Evolutionary conservation across 2,888 invertebrate species (phyloP).

Genomic region (Perithous albicinctus): DNA sequence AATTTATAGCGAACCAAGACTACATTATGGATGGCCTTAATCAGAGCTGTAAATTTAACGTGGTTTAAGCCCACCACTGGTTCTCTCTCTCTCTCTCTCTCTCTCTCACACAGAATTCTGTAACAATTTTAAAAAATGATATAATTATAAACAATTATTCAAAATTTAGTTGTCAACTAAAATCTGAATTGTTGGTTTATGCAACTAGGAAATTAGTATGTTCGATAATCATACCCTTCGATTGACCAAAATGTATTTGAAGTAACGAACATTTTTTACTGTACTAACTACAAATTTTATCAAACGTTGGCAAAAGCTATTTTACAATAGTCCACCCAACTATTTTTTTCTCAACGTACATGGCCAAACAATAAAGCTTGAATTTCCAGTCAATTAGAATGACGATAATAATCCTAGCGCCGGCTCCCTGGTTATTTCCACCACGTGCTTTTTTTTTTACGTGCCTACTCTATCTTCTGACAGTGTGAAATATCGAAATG

Average conservation of each 20-base stretch:
- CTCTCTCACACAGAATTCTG: neutral
- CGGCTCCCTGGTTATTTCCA: neutral
- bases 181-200: no score
- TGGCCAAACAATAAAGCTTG: neutral
- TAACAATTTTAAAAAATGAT: neutral
- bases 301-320: no score
- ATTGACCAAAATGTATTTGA: no score
- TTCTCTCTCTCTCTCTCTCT: neutral
- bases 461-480: neutral
- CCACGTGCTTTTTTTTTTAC: neutral
- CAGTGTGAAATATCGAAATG: constrained; percentile 1
- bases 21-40: constrained; percentile 59
- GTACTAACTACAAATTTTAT: no score
- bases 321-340: no score
- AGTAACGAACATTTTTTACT: no score
- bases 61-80: neutral
- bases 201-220: no score
- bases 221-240: no score
- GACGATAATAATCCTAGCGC: neutral
- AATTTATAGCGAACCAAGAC: constrained; percentile 57
- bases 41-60: constrained; percentile 55
- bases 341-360: no score
- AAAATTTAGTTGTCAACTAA: no score
- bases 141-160: no score
- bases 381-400: neutral